phyloP scores from a whole-genome alignment of 1,140 invertebrate species.

The Apocrypta bakeri region DNA sequence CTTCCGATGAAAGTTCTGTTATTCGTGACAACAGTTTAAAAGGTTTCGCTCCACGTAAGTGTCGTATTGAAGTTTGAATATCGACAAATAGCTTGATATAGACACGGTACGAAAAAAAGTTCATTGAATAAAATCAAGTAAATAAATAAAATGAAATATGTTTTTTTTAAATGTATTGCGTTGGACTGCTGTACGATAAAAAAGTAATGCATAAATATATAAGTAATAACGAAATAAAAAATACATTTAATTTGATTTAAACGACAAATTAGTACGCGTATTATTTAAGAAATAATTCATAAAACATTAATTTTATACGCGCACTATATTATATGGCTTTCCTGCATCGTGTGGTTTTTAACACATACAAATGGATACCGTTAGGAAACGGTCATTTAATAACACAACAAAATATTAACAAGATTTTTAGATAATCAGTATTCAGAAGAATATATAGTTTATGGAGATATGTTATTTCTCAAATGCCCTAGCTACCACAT shows the following conservation, averaged over 20 bases:
- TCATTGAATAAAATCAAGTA: background rate
- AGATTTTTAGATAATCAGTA: too few relatives aligned
- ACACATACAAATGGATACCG: too few relatives aligned
- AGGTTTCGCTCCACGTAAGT: constrained; percentile 57
- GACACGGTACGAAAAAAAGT: constrained; percentile 41
- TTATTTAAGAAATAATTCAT: too few relatives aligned
- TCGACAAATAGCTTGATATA: background rate
- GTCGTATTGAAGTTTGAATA: constrained; percentile 63
- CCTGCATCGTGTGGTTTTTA: too few relatives aligned
- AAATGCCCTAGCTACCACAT: background rate
- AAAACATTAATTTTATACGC: background rate
- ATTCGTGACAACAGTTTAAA: constrained; percentile 63
- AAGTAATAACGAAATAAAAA: too few relatives aligned
- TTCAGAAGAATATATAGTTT: too few relatives aligned
- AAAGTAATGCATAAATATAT: too few relatives aligned
- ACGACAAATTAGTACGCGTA: too few relatives aligned
- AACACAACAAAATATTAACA: too few relatives aligned
- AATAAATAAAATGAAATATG: background rate
- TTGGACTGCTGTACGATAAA: background rate
- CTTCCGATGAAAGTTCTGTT: constrained; percentile 48
- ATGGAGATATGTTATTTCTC: background rate
- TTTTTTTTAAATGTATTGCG: too few relatives aligned
- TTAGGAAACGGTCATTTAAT: too few relatives aligned
- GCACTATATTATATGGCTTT: background rate
- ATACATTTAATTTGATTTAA: too few relatives aligned